Base-by-base conservation (phyloP, 2,888 invertebrate genomes). In the Agrenia bidenticulata region DNA sequence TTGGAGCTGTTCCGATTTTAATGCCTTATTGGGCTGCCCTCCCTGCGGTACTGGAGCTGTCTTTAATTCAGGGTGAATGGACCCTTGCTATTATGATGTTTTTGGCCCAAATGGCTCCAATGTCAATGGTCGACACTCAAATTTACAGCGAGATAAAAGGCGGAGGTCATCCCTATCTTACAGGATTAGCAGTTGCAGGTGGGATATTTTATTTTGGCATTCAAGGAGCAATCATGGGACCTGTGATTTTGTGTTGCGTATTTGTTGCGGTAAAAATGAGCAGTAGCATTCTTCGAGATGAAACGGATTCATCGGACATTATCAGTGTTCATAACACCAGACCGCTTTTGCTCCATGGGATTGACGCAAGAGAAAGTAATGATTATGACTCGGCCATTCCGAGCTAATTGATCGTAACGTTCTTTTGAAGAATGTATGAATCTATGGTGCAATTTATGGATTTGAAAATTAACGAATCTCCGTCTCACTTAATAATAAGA, bases 101-200 rank as follows among this genome's bases (percentile, higher is more conserved):
- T 11, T 81, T 90, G 15, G 88, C 87, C 42, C 94, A 96, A 78
- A 89, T 97, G 78, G 85, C 95, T 58, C 97, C 98, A 0, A 89
- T 92, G 49, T 90, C 88, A 70, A 88, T 96, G 78, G 91, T 98
- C 5, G 97, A 99, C 79, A 92, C 94, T 0, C 91, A 94, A 21
- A 95, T 99, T 75, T 97, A 98, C 80, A 90, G 90, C 57, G 98
- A 98, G 83, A 96, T 99, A 74, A 94, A 95, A 83, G 95, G 95
- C 1, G 72, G 69, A 17, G 72, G 69, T 19, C 71, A 71, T 61
- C 70, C 71, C 1, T 73, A 72, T 56, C 49, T 73, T 13, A 73
- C 72, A 49, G 70, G 96, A 39, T 83, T 99, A 61, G 93, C 98
- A 1, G 94, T 99, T 78, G 97, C 96, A 19, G 98, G 98, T 13